Evolutionary conservation across 2,113 vertebrate genomes (phyloP).

Genomic region (Myotis lucifugus): DNA sequence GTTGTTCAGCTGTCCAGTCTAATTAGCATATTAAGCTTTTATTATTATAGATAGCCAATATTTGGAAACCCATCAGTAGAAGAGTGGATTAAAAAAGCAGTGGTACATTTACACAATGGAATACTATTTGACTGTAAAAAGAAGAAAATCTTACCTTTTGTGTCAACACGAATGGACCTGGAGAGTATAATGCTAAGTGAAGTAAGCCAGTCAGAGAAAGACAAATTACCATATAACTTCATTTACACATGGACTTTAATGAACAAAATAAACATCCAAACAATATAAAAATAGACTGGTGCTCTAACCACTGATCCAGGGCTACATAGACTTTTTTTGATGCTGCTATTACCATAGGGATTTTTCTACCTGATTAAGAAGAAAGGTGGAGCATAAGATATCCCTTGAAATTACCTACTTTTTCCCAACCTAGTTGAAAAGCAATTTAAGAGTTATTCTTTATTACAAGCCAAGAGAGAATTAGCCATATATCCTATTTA

Average conservation of each 20-base stretch:
- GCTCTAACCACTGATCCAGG: too few relatives aligned
- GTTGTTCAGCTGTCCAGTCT: too few relatives aligned
- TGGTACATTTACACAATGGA: not conserved
- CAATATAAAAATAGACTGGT: not conserved
- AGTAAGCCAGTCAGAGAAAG: not conserved
- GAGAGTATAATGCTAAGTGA: not conserved
- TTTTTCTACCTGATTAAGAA: not conserved
- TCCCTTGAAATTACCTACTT: not conserved
- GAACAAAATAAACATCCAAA: not conserved
- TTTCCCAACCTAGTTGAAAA: not conserved
- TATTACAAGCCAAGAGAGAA: not conserved
- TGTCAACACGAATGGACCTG: not conserved
- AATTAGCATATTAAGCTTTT: too few relatives aligned
- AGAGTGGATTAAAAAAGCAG: not conserved
- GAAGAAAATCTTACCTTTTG: not conserved
- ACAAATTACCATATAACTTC: not conserved
- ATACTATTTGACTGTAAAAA: not conserved
- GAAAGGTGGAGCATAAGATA: not conserved
- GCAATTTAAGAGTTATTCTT: not conserved
- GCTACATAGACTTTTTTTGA: not conserved
- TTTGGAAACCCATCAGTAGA: not conserved
- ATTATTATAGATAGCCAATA: not conserved
- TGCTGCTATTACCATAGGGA: not conserved
- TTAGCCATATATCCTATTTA: not conserved
- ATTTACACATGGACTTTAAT: not conserved